Percentiles rank a stretch among this genome's conserved stretches.
Evolutionary conservation across 2,888 invertebrate genomes (phyloP).

Genomic region (Ischnura elegans): DNA sequence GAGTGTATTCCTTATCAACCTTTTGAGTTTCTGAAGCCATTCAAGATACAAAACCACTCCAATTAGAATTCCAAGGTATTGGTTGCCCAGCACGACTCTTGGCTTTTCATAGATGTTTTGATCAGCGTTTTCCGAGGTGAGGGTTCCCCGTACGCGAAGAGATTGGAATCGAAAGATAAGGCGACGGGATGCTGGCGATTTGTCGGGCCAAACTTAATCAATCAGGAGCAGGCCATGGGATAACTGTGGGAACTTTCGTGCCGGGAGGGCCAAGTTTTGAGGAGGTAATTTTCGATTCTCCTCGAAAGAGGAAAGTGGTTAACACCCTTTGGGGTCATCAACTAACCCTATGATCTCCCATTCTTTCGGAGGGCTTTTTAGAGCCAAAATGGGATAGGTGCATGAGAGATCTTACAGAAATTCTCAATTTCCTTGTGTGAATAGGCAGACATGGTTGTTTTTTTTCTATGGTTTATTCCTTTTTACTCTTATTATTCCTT

Average conservation of each 20-base stretch:
- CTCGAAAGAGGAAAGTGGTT: not conserved
- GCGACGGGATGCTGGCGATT: not conserved
- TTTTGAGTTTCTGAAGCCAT: no score
- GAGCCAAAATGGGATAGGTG: no score
- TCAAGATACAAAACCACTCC: no score
- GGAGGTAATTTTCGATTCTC: not conserved
- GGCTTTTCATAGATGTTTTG: no score
- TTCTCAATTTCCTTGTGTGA: not conserved
- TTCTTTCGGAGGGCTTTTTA: not conserved
- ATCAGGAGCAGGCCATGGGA: not conserved
- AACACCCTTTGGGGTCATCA: not conserved
- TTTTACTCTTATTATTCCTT: not conserved
- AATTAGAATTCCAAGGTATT: no score
- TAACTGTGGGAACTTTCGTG: constrained; percentile 30
- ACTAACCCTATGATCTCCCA: not conserved
- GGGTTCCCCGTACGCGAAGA: not conserved
- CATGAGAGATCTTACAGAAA: not conserved
- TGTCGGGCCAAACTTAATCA: not conserved
- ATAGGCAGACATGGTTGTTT: not conserved
- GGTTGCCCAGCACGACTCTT: no score
- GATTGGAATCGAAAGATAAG: not conserved
- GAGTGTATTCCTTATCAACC: no score
- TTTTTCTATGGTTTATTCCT: not conserved
- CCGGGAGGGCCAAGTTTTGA: not conserved
- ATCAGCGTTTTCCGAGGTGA: no score